A percentile compares a stretch with the other conserved stretches of the same genome.
Evolutionary conservation across 1,140 invertebrate species (phyloP).

Genomic region (Microplitis demolitor): DNA sequence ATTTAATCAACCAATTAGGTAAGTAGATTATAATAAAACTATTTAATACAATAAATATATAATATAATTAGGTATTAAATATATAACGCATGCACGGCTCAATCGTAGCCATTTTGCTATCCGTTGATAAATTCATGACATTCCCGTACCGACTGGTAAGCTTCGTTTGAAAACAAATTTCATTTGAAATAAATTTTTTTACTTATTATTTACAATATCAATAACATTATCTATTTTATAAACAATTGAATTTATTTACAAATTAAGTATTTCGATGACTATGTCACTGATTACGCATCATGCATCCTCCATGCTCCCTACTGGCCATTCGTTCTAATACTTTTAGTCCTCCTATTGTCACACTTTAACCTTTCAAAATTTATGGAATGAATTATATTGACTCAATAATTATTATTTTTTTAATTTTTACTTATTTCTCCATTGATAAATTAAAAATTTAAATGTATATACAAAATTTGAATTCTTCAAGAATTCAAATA

Average conservation of each 20-base stretch:
- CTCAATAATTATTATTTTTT: background rate
- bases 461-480: too few species aligned
- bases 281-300: conserved; percentile 3
- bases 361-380: background rate
- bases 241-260: background rate
- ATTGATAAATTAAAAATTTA: too few species aligned
- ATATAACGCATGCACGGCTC: background rate
- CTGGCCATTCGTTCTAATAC: conserved; percentile 17
- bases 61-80: background rate
- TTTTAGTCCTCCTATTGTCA: conserved; percentile 4
- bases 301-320: conserved; percentile 17
- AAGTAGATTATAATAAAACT: background rate
- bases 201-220: conserved; percentile 2
- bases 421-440: background rate
- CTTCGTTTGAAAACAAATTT: conserved; percentile 34
- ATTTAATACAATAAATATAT: conserved; percentile 19
- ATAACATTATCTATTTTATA: background rate
- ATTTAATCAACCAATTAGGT: background rate
- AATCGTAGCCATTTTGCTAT: conserved; percentile 60
- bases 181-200: conserved; percentile 30
- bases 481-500: too few species aligned
- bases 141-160: conserved; percentile 60
- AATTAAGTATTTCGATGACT: background rate
- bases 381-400: background rate
- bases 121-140: conserved; percentile 61